phyloP scores from a whole-genome alignment of 2,113 vertebrate genomes.

The Nycticebus coucang region DNA sequence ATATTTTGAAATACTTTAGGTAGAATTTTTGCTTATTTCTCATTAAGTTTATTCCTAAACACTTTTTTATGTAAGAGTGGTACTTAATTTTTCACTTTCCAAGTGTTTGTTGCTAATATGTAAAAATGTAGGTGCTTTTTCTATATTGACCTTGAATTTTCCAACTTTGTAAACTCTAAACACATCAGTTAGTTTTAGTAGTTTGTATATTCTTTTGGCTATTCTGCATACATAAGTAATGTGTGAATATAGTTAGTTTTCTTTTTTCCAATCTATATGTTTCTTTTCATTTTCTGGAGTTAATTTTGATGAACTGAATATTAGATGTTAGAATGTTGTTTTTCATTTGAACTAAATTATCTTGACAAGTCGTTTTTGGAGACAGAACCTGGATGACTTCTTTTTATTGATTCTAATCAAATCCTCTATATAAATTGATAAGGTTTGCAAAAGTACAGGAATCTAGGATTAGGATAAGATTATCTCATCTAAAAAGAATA shows the following conservation, averaged over 20 bases:
- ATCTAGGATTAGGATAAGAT: not conserved
- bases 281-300: conserved; percentile 1
- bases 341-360: conserved; percentile 35
- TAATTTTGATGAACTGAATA: conserved; percentile 25
- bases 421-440: not conserved
- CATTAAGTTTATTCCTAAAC: not conserved
- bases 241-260: not conserved
- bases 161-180: not conserved
- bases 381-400: not conserved
- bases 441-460: not conserved
- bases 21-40: not conserved
- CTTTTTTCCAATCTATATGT: not conserved
- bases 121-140: not conserved
- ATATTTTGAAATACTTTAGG: not conserved
- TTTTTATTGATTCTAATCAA: not conserved
- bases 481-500: not conserved
- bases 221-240: not conserved
- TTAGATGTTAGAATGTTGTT: not conserved
- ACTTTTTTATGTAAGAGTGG: not conserved
- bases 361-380: not conserved
- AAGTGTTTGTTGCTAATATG: not conserved
- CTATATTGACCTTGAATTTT: conserved; percentile 11
- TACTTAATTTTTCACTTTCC: not conserved
- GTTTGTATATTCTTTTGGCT: conserved; percentile 21
- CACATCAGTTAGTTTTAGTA: not conserved